phyloP scores from a whole-genome alignment of 2,888 invertebrate genomes.

The Balanococcus diminutus region DNA sequence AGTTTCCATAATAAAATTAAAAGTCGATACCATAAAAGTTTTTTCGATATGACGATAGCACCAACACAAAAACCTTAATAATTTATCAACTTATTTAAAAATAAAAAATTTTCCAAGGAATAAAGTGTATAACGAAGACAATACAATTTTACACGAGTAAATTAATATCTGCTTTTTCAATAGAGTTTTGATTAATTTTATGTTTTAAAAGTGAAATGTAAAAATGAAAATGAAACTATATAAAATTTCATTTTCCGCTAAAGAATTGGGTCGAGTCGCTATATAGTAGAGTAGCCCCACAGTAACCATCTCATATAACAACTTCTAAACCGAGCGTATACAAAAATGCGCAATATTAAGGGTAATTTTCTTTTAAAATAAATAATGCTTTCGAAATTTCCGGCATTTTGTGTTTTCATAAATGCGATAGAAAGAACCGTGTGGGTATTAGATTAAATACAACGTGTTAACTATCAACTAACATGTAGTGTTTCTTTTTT shows the following conservation, averaged over 20 bases:
- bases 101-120: no score
- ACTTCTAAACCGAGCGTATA: not conserved
- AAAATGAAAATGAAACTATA: not conserved
- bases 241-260: not conserved
- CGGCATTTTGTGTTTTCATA: not conserved
- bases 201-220: not conserved
- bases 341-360: not conserved
- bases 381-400: not conserved
- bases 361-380: not conserved
- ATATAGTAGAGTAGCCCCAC: not conserved
- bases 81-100: no score
- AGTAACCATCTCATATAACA: no score
- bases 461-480: conserved; percentile 31
- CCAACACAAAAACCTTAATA: not conserved
- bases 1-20: not conserved
- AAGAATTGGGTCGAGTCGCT: not conserved
- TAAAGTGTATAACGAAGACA: no score
- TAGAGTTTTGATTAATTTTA: not conserved
- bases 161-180: not conserved
- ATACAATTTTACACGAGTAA: no score
- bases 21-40: not conserved
- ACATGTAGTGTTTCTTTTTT: not conserved
- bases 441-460: not conserved
- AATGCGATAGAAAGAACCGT: not conserved
- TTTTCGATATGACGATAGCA: not conserved